These are phyloP conservation scores for Corvus moneduloides DNA, from an alignment of 2,113 vertebrate genomes.

Conservation along the genomic window DNA sequence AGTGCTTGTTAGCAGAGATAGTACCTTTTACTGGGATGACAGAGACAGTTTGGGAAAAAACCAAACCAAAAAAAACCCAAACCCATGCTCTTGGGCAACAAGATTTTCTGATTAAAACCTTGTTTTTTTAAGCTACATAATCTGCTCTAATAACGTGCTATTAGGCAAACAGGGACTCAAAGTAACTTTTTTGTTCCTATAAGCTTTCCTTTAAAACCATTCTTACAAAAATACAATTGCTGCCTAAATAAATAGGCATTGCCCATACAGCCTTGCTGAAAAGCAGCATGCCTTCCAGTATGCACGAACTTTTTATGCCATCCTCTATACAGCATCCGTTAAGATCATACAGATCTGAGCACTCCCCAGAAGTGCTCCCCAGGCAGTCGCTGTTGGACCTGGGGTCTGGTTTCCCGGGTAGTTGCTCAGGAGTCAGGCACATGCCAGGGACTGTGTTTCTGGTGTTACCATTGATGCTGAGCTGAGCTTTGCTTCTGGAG, in stretches of 20 bases:
- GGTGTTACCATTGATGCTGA: not conserved
- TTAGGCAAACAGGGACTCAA: not conserved
- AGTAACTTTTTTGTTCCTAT: not conserved
- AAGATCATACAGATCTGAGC: not conserved
- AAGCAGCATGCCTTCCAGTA: not conserved
- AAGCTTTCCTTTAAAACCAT: not conserved
- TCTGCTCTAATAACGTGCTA: not conserved
- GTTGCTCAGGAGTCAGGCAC: not conserved
- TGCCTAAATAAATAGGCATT: not conserved
- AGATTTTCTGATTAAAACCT: not conserved
- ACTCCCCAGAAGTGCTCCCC: not conserved
- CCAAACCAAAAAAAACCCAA: not conserved
- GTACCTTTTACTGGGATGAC: not conserved
- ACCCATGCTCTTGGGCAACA: not conserved
- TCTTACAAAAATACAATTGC: not conserved
- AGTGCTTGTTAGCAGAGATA: not conserved
- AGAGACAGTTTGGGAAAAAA: not conserved
- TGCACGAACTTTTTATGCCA: not conserved
- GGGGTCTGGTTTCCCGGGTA: not conserved
- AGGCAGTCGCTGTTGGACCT: not conserved
- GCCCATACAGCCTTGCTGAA: not conserved
- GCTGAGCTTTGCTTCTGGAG: not conserved
- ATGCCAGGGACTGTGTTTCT: rapidly evolving
- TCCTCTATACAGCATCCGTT: not conserved
- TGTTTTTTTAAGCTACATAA: not conserved